Conservation (phyloP, 2,888 invertebrate genomes). For the Romanomermis culicivorax region DNA sequence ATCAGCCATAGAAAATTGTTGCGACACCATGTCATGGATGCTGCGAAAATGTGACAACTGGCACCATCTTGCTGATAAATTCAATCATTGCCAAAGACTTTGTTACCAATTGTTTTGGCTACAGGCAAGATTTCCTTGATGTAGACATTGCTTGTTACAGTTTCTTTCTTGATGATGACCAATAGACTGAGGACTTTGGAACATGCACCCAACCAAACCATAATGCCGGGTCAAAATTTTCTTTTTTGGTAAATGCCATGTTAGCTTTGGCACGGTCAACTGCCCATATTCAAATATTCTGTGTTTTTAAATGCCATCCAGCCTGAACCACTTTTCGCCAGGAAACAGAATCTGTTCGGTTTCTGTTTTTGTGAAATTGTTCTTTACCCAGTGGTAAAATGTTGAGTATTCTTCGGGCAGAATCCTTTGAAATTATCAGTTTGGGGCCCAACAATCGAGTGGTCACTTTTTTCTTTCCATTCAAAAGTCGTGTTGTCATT, state of each 20-base stretch:
- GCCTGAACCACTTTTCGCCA: neutral
- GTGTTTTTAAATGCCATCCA: neutral
- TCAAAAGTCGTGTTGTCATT: too few species aligned
- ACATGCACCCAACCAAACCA: constrained; percentile 1
- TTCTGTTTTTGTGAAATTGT: neutral
- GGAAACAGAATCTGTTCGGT: neutral
- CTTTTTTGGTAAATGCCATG: neutral
- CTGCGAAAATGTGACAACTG: neutral
- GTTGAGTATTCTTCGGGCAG: too few species aligned
- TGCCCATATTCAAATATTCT: neutral
- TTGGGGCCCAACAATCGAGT: too few species aligned
- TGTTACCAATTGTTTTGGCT: neutral
- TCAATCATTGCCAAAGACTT: neutral
- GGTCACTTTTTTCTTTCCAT: too few species aligned
- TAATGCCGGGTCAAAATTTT: neutral
- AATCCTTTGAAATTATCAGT: too few species aligned
- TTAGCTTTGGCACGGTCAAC: neutral
- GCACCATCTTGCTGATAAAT: constrained; percentile 1
- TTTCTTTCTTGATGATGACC: neutral
- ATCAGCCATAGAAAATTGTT: neutral
- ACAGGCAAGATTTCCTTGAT: neutral
- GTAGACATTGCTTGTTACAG: neutral
- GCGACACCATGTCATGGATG: neutral
- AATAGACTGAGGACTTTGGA: neutral
- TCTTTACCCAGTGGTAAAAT: neutral